Evolutionary conservation across 1,140 invertebrate genomes (phyloP).

Genomic region (Drosophila burlai): DNA sequence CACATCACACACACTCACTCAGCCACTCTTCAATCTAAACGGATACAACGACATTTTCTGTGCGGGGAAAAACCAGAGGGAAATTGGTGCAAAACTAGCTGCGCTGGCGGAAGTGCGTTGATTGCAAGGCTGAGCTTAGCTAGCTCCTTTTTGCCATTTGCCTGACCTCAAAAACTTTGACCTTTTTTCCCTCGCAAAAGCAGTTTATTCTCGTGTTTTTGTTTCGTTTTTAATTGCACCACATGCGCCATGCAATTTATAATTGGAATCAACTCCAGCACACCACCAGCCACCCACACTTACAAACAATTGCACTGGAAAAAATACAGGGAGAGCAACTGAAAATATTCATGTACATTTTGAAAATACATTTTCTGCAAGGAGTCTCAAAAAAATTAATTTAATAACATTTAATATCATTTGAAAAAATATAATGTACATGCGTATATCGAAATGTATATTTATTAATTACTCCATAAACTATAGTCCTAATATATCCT

Average conservation of each 20-base stretch:
- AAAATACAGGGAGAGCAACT: not conserved
- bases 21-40: constrained; percentile 20
- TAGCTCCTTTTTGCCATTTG: constrained; percentile 58
- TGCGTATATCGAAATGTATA: too few species aligned
- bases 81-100: constrained; percentile 26
- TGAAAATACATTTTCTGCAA: not conserved
- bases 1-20: constrained; percentile 1
- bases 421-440: too few species aligned
- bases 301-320: not conserved
- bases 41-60: constrained; percentile 46
- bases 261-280: constrained; percentile 70
- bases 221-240: constrained; percentile 68
- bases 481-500: too few species aligned
- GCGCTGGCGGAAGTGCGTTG: constrained; percentile 76
- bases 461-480: too few species aligned
- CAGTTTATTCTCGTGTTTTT: constrained; percentile 29
- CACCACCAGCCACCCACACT: constrained; percentile 27
- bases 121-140: constrained; percentile 49
- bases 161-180: constrained; percentile 73
- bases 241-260: constrained; percentile 73
- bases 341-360: not conserved
- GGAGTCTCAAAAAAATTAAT: too few species aligned
- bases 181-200: constrained; percentile 53
- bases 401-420: too few species aligned
- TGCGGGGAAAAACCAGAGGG: not conserved